These are phyloP conservation scores for Cephus pygmeus DNA, from an alignment of 2,888 invertebrate species.

Conservation along the genomic window DNA sequence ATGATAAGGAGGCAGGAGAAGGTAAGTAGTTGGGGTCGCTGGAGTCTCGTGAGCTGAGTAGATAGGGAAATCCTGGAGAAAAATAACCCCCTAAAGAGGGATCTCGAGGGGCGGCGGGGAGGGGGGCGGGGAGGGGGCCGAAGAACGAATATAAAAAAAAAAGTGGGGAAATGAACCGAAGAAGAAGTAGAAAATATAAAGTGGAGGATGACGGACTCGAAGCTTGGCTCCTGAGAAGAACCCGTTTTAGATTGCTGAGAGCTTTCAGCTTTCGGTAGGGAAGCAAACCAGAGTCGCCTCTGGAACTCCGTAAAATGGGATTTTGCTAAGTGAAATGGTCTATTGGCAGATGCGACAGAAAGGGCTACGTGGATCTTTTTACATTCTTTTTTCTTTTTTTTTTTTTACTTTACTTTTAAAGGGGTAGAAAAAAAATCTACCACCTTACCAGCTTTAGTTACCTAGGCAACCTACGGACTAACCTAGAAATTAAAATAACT, in stretches of 20 bases:
- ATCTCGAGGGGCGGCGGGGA: neutral
- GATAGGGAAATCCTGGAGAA: constrained; percentile 24
- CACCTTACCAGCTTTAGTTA: neutral
- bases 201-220: constrained; percentile 8
- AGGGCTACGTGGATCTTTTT: neutral
- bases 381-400: too few relatives aligned
- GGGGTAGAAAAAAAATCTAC: neutral
- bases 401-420: neutral
- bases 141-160: neutral
- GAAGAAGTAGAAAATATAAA: neutral
- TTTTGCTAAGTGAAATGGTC: constrained; percentile 5
- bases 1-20: neutral
- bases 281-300: neutral
- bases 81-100: constrained; percentile 21
- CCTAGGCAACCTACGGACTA: too few relatives aligned
- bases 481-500: too few relatives aligned
- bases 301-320: neutral
- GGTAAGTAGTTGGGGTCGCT: neutral
- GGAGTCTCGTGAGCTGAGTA: neutral
- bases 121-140: too few relatives aligned
- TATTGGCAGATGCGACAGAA: constrained; percentile 6
- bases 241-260: constrained; percentile 19
- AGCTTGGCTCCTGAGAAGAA: constrained; percentile 13
- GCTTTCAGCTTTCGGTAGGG: constrained; percentile 12
- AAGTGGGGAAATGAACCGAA: neutral